Evolutionary conservation across 2,113 vertebrate genomes (phyloP).

Genomic region (Chrysochloris asiatica): DNA sequence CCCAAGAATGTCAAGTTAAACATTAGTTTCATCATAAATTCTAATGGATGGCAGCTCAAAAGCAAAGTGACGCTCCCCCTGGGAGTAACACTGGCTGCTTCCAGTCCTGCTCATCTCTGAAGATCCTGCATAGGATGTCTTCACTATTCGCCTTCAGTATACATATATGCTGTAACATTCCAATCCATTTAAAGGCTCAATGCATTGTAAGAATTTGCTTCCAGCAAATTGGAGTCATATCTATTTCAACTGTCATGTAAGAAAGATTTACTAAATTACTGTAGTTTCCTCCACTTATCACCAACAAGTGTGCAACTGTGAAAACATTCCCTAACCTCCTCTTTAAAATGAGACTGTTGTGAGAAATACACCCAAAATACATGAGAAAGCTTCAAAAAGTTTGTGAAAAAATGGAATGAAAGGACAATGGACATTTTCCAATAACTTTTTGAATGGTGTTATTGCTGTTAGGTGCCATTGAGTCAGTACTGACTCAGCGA

Average conservation of each 20-base stretch:
- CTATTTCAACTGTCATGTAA: neutral
- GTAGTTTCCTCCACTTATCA: neutral
- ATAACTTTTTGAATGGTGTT: too few relatives aligned
- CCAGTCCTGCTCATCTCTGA: neutral
- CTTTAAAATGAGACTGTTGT: neutral
- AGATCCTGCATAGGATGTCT: neutral
- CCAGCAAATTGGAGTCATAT: neutral
- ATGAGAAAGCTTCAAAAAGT: too few relatives aligned
- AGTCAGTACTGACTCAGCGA: too few relatives aligned
- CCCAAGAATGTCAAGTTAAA: neutral
- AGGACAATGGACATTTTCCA: too few relatives aligned
- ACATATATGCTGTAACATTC: neutral
- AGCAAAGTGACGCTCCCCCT: neutral
- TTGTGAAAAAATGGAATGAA: too few relatives aligned
- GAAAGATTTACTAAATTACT: neutral
- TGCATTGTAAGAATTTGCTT: neutral
- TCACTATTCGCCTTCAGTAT: neutral
- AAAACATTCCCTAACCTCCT: conserved; percentile 1
- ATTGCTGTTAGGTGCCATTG: too few relatives aligned
- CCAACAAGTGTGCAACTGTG: neutral
- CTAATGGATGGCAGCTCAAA: neutral
- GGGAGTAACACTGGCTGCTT: neutral
- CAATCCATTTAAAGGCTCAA: neutral
- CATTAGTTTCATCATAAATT: neutral
- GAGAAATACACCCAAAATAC: conserved; percentile 5